A percentile compares a stretch with the other conserved stretches of the same genome.
phyloP scores from a whole-genome alignment of 2,888 invertebrate species.

The Plusia festucae region DNA sequence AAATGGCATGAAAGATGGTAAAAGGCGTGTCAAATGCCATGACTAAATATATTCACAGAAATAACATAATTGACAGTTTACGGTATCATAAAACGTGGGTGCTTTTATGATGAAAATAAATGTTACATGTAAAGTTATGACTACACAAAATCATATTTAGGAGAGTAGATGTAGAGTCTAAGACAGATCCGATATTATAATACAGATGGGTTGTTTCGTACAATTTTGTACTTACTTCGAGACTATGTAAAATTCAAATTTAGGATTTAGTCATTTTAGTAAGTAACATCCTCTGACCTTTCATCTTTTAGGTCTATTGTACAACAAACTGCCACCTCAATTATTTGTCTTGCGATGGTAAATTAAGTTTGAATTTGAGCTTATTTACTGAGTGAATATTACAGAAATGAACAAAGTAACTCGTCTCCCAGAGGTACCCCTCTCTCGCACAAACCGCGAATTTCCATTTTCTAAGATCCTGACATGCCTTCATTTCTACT shows the following conservation, averaged over 20 bases:
- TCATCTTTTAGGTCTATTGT: background rate
- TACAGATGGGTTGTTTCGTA: background rate
- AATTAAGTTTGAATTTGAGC: background rate
- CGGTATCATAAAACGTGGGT: slow-evolving; percentile 21
- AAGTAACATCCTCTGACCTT: background rate
- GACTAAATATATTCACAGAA: slow-evolving; percentile 16
- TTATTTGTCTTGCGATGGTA: background rate
- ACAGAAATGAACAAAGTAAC: background rate
- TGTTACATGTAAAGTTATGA: background rate
- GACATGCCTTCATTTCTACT: background rate
- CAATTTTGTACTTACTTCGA: background rate
- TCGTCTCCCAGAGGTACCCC: background rate
- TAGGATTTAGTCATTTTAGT: too few species aligned
- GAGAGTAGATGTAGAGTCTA: too few species aligned
- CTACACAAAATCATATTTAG: background rate
- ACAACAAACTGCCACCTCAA: background rate
- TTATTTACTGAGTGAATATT: background rate
- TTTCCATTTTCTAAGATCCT: background rate
- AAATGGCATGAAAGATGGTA: background rate
- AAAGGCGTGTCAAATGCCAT: slow-evolving; percentile 14
- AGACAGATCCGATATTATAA: background rate
- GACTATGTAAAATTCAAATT: too few species aligned
- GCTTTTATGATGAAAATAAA: slow-evolving; percentile 20
- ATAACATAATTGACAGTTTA: slow-evolving; percentile 17
- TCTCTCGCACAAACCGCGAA: background rate